Evolutionary conservation across 64 coral and sea anemone genomes (phyloP).

Genomic region (Pachyseris speciosa): DNA sequence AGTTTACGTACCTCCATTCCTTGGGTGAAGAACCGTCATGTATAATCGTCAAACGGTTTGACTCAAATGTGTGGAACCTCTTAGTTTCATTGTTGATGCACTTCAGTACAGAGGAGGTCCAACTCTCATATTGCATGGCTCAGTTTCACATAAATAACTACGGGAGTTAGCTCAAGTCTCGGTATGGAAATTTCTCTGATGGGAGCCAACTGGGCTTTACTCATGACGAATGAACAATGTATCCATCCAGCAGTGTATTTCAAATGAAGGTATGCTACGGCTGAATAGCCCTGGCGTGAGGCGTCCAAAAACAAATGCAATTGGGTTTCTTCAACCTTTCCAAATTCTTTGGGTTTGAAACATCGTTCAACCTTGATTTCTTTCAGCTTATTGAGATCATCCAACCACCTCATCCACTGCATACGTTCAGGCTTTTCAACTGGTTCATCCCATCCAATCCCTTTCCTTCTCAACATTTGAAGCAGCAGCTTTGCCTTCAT

Average conservation of each 20-base stretch:
- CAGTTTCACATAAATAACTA: slow-evolving; percentile 32
- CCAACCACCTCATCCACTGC: slow-evolving; percentile 50
- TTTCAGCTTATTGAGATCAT: slow-evolving; percentile 26
- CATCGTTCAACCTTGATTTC: slow-evolving; percentile 23
- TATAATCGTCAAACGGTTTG: slow-evolving; percentile 59
- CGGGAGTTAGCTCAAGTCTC: slow-evolving; percentile 45
- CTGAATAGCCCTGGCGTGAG: slow-evolving; percentile 50
- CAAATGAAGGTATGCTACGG: slow-evolving; percentile 45
- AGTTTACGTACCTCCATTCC: slow-evolving; percentile 40
- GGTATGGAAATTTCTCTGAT: slow-evolving; percentile 47
- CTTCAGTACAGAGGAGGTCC: slow-evolving; percentile 44
- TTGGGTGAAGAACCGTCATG: neutral
- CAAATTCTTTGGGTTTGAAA: slow-evolving; percentile 49
- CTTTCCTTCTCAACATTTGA: slow-evolving; percentile 48
- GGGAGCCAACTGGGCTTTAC: slow-evolving; percentile 31
- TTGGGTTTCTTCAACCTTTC: slow-evolving; percentile 21
- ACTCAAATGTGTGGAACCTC: slow-evolving; percentile 59
- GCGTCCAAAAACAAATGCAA: slow-evolving; percentile 50
- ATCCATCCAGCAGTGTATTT: slow-evolving; percentile 16
- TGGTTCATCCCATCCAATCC: slow-evolving; percentile 55
- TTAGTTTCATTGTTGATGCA: slow-evolving; percentile 53
- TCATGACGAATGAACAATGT: slow-evolving; percentile 43
- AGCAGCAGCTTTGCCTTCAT: slow-evolving; percentile 64
- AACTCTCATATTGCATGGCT: slow-evolving; percentile 2
- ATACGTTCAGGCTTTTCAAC: neutral